Percentiles rank a stretch among this genome's conserved stretches.
phyloP scores from a whole-genome alignment of 2,888 invertebrate genomes.

The Papilio elwesi region DNA sequence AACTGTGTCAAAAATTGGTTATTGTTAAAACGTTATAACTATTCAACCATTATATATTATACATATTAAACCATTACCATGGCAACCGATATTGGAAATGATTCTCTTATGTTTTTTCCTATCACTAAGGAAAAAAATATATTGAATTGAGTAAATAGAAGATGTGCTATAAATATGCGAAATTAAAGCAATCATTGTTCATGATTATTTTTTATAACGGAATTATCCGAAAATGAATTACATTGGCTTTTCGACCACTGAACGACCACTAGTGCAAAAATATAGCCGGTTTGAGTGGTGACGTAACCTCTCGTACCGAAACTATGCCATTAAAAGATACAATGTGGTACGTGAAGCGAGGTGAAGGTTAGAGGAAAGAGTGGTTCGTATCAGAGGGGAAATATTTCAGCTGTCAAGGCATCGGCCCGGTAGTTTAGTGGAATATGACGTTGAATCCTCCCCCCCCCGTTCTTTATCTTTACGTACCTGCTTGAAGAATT shows the following conservation, averaged over 20 bases:
- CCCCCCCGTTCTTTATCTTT: neutral
- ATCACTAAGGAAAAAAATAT: too few relatives aligned
- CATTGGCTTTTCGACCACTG: neutral
- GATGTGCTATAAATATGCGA: too few relatives aligned
- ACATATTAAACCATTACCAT: too few relatives aligned
- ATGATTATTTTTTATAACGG: too few relatives aligned
- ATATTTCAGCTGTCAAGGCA: conserved; percentile 12
- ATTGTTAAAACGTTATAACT: too few relatives aligned
- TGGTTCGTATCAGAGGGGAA: conserved; percentile 1
- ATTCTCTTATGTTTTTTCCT: too few relatives aligned
- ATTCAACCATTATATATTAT: too few relatives aligned
- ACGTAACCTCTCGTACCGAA: neutral
- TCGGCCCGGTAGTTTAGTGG: neutral
- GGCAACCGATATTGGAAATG: too few relatives aligned
- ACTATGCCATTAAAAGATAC: conserved; percentile 8
- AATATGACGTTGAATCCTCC: neutral
- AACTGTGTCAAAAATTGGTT: too few relatives aligned
- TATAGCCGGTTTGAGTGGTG: neutral
- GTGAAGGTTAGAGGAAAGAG: conserved; percentile 29
- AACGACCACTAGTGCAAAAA: neutral
- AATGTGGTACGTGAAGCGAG: conserved; percentile 1
- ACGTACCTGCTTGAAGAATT: too few relatives aligned
- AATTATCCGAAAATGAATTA: neutral
- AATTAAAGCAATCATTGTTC: too few relatives aligned
- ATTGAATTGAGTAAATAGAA: too few relatives aligned